Evolutionary conservation across 1,140 invertebrate species (phyloP), one percentile per base, ranked within the genome.

Genomic region (Chlorops oryzae): DNA sequence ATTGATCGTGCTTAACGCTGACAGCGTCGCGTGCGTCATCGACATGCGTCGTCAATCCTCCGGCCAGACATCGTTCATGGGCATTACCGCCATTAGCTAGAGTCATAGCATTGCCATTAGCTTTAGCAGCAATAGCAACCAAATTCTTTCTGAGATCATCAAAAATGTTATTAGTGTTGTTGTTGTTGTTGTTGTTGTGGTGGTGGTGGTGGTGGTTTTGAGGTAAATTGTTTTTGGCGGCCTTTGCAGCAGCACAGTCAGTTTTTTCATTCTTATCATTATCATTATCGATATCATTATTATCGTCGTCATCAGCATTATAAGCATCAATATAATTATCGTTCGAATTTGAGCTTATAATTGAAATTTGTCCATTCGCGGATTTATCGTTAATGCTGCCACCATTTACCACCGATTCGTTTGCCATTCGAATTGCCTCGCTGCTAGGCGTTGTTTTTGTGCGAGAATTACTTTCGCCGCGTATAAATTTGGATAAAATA

Each of bases 401-500:
- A n/a, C n/a, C n/a, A n/a, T n/a, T n/a, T n/a, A n/a, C n/a, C n/a
- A n/a, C n/a, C n/a, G n/a, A n/a, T n/a, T n/a, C n/a, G n/a, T n/a
- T n/a, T n/a, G n/a, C n/a, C n/a, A n/a, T n/a, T n/a, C n/a, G n/a
- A n/a, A n/a, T n/a, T n/a, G n/a, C n/a, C n/a, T n/a, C n/a, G n/a
- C n/a, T n/a, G n/a, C n/a, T n/a, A n/a, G n/a, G n/a, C n/a, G n/a
- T n/a, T n/a, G n/a, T n/a, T n/a, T n/a, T n/a, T n/a, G n/a, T n/a
- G n/a, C n/a, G n/a, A n/a, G 24, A 43, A 5, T 59, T 57, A 41
- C 50, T 59, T 39, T 68, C 69, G 39, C 66, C 65, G 42, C 61
- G 58, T 49, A 70, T 61, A 28, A 65, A 65, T 61, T 51, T 59
- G 21, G 81, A 80, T 60, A 80, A 65, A 49, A 81, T 47, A 49